Evolutionary conservation across 2,888 invertebrate genomes (phyloP).

Genomic region (Oxytorus armatus): DNA sequence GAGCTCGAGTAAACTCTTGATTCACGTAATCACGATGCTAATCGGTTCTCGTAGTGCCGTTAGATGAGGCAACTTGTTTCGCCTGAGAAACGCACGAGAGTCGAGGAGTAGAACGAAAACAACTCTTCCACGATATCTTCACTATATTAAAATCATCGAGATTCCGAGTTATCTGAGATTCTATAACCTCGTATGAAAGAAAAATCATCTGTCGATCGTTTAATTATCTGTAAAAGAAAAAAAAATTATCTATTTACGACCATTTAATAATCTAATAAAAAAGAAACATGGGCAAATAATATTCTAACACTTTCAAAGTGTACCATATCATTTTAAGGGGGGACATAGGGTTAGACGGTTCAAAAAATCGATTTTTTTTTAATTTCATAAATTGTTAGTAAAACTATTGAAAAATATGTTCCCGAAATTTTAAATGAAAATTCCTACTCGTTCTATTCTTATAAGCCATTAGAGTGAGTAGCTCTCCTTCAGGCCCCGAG

Average conservation of each 20-base stretch:
- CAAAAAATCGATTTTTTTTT: too few relatives aligned
- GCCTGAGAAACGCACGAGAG: conserved; percentile 30
- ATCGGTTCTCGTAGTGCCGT: conserved; percentile 65
- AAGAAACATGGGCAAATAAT: neutral
- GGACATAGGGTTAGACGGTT: too few relatives aligned
- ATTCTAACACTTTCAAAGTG: too few relatives aligned
- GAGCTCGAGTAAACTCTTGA: conserved; percentile 47
- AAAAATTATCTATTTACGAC: neutral
- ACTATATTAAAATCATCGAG: neutral
- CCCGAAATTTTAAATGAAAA: too few relatives aligned
- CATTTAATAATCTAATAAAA: neutral
- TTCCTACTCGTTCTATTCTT: too few relatives aligned
- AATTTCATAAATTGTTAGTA: too few relatives aligned
- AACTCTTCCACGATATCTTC: conserved; percentile 3
- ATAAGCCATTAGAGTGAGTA: too few relatives aligned
- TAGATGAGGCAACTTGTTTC: conserved; percentile 63
- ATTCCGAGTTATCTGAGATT: neutral
- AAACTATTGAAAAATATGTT: too few relatives aligned
- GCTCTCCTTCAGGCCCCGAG: too few relatives aligned
- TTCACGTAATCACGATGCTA: conserved; percentile 65
- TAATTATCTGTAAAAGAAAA: too few relatives aligned
- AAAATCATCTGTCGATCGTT: too few relatives aligned
- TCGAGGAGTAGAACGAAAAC: conserved; percentile 1
- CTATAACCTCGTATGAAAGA: neutral
- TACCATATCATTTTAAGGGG: too few relatives aligned